A percentile compares a stretch with the other conserved stretches of the same genome.
These are phyloP conservation scores for Leucophenga montana DNA, from an alignment of 2,888 invertebrate species.

Conservation along the genomic window DNA sequence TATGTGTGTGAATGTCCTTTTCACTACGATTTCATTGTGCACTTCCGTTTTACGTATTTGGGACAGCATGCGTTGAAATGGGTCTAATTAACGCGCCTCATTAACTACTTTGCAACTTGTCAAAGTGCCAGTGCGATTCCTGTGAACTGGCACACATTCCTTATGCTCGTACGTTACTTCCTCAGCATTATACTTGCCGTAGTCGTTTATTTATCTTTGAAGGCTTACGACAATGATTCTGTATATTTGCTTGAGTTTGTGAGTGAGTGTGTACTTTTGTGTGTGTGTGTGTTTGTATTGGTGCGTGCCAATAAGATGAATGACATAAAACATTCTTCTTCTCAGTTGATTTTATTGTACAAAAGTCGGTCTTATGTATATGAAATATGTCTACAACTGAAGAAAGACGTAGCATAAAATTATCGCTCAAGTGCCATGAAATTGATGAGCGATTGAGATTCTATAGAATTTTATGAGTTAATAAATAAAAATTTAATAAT, in stretches of 20 bases:
- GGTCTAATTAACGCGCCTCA: constrained; percentile 61
- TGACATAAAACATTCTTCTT: not conserved
- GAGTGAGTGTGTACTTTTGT: not conserved
- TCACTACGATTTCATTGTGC: not conserved
- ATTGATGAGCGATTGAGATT: too few relatives aligned
- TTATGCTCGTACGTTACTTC: not conserved
- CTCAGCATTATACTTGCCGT: too few relatives aligned
- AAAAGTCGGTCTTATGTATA: too few relatives aligned
- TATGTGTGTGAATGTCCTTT: constrained; percentile 23
- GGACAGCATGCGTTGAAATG: constrained; percentile 42
- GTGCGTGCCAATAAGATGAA: constrained; percentile 18
- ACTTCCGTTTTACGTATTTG: constrained; percentile 11
- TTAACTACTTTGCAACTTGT: constrained; percentile 41
- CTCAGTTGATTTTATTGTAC: too few relatives aligned
- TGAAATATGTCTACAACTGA: too few relatives aligned
- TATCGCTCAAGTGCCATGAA: too few relatives aligned
- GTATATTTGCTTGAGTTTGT: not conserved
- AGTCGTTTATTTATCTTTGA: too few relatives aligned
- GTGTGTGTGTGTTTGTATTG: not conserved
- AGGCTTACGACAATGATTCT: not conserved
- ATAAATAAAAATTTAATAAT: too few relatives aligned
- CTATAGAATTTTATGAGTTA: too few relatives aligned
- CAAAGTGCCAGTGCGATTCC: not conserved
- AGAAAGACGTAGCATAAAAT: too few relatives aligned
- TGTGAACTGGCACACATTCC: too few relatives aligned